Evolutionary conservation across 2,113 vertebrate species (phyloP), one percentile per base, ranked within the genome.

Genomic region (Saguinus imperator): DNA sequence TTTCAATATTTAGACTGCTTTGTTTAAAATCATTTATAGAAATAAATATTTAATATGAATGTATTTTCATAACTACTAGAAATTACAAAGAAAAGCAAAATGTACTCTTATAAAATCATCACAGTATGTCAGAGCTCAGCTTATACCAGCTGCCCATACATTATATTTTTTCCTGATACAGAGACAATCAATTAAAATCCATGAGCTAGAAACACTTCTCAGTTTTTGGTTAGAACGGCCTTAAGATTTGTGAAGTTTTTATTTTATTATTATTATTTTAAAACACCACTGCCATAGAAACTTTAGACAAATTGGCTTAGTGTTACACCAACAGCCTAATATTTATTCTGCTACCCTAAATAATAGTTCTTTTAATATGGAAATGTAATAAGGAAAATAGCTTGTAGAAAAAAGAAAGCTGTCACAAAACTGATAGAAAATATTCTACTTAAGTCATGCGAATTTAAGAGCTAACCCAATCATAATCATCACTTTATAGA

Each of bases 141-240:
- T 83, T 81, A 16, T 57, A 55, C 2, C 73, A 35, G 21, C 6
- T 40, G 23, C 11, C 32, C 32, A 75, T 55, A 94, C 70, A 79
- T 94, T 84, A 90, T 89, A 89, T 40, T 75, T 89, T 81, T 66
- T 77, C 5, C 43, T 70, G 18, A 6, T 20, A 68, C 8, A n/a
- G 57, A 94, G 48, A 55, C 0, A 64, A 4, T 94, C 29, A 85
- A 93, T 89, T 92, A 91, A 97, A 97, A 94, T 88, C 8, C 21
- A 77, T 89, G 16, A 83, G 43, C 94, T 88, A 82, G 77, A 89
- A 72, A 55, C 23, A 87, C 29, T 75, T 91, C 68, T 94, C 57
- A 77, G 82, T 57, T 96, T 92, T 84, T 93, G 23, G 57, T 86
- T 91, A 93, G 37, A 93, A 11, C n/a, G 45, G 10, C 94, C 20